These are phyloP conservation scores for Mythimna lalbum DNA, from an alignment of 2,888 invertebrate species.

Conservation along the genomic window DNA sequence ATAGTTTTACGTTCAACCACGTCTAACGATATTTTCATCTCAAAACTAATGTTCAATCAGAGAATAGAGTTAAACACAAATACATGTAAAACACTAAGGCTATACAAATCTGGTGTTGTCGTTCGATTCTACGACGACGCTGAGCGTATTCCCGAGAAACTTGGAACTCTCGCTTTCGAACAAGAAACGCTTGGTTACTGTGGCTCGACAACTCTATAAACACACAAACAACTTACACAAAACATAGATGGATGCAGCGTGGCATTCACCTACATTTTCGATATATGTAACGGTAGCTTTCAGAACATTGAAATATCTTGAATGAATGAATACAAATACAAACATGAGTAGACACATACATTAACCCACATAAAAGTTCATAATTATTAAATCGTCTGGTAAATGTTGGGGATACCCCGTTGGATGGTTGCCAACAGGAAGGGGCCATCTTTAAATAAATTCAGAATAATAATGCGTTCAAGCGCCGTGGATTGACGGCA, in stretches of 20 bases:
- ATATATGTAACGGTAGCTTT: slow-evolving; percentile 66
- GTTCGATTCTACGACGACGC: slow-evolving; percentile 74
- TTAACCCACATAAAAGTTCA: slow-evolving; percentile 82
- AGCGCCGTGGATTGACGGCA: slow-evolving; percentile 71
- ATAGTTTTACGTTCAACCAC: slow-evolving; percentile 26
- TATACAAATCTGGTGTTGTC: slow-evolving; percentile 72
- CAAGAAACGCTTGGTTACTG: slow-evolving; percentile 82
- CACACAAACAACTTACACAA: slow-evolving; percentile 74
- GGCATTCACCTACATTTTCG: slow-evolving; percentile 77
- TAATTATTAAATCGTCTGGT: slow-evolving; percentile 88
- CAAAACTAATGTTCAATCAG: slow-evolving; percentile 8
- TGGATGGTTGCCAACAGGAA: slow-evolving; percentile 88
- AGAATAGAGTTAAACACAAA: slow-evolving; percentile 9
- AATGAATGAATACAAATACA: slow-evolving; percentile 74
- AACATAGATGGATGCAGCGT: slow-evolving; percentile 74
- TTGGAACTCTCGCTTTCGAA: slow-evolving; percentile 86
- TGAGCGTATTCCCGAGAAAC: slow-evolving; percentile 80
- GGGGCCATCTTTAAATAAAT: slow-evolving; percentile 86
- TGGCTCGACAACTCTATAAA: slow-evolving; percentile 77
- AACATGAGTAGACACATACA: slow-evolving; percentile 76
- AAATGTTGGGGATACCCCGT: slow-evolving; percentile 87
- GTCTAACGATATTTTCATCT: slow-evolving; percentile 18
- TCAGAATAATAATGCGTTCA: slow-evolving; percentile 82
- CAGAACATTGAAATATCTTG: slow-evolving; percentile 67
- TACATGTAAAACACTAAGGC: slow-evolving; percentile 56